Evolutionary conservation across 2,888 invertebrate genomes (phyloP).

Genomic region (Sinelater perroti): DNA sequence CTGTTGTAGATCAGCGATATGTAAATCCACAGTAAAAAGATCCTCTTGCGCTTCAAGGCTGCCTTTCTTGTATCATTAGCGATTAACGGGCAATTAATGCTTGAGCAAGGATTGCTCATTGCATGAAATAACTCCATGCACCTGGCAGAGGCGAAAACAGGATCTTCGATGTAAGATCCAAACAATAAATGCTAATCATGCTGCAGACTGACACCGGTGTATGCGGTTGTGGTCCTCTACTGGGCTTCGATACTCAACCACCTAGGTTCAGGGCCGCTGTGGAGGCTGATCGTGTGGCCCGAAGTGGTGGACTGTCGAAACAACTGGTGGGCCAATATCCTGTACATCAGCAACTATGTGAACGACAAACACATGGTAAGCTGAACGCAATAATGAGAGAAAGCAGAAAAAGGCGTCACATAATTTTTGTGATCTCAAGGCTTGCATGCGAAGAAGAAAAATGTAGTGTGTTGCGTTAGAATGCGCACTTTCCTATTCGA

Average conservation of each 20-base stretch:
- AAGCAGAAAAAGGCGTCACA: conserved; percentile 3
- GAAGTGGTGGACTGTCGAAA: conserved; percentile 65
- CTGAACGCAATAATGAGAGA: conserved; percentile 2
- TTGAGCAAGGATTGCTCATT: too few relatives aligned
- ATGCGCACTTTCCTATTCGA: too few relatives aligned
- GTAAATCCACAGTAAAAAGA: conserved; percentile 1
- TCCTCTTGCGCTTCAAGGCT: conserved; percentile 17
- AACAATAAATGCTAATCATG: too few relatives aligned
- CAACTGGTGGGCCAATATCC: conserved; percentile 71
- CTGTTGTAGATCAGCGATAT: conserved; percentile 6
- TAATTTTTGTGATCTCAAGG: conserved; percentile 3
- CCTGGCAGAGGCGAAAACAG: too few relatives aligned
- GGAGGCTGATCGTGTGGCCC: conserved; percentile 63
- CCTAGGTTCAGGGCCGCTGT: conserved; percentile 69
- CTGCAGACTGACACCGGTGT: conserved; percentile 65
- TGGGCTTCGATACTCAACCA: conserved; percentile 65
- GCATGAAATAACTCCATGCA: too few relatives aligned
- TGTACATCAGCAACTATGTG: conserved; percentile 70
- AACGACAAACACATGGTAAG: conserved; percentile 67
- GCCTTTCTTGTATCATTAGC: conserved; percentile 8
- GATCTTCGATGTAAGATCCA: too few relatives aligned
- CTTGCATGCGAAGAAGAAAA: neutral
- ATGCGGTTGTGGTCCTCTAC: conserved; percentile 67
- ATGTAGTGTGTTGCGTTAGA: too few relatives aligned
- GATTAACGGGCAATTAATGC: too few relatives aligned